A percentile compares a stretch with the other conserved stretches of the same genome.
Evolutionary conservation across 2,113 vertebrate genomes (phyloP).

Genomic region (Microtus montanus): DNA sequence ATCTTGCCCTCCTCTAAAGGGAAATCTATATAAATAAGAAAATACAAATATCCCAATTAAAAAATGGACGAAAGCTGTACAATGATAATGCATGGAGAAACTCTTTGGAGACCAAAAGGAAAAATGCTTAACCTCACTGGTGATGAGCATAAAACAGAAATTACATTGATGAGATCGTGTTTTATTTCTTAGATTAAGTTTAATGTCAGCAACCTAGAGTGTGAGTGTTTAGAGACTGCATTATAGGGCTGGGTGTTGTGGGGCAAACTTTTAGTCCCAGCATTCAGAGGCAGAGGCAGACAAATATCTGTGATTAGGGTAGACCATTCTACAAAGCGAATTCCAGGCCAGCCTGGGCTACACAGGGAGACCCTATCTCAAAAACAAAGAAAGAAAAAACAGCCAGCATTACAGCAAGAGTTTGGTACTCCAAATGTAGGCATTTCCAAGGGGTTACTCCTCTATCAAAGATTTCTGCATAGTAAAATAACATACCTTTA

Average conservation of each 20-base stretch:
- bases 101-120: neutral
- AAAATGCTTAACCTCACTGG: constrained; percentile 32
- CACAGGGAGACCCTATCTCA: neutral
- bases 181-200: neutral
- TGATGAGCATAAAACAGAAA: neutral
- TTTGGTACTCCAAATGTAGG: neutral
- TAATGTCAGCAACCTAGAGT: neutral
- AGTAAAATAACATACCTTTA: neutral
- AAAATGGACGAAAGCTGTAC: neutral
- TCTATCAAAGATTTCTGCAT: neutral
- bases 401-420: neutral
- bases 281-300: neutral
- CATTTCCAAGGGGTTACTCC: neutral
- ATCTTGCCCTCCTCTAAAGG: neutral
- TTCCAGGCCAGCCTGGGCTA: neutral
- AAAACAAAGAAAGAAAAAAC: neutral
- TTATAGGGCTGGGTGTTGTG: no score
- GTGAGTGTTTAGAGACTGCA: neutral
- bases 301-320: neutral
- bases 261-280: neutral
- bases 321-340: neutral
- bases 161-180: constrained; percentile 22
- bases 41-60: neutral
- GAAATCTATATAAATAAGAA: neutral
- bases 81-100: constrained; percentile 21